Conservation (phyloP, 2,113 vertebrate genomes). For the Larimichthys polyactis region DNA sequence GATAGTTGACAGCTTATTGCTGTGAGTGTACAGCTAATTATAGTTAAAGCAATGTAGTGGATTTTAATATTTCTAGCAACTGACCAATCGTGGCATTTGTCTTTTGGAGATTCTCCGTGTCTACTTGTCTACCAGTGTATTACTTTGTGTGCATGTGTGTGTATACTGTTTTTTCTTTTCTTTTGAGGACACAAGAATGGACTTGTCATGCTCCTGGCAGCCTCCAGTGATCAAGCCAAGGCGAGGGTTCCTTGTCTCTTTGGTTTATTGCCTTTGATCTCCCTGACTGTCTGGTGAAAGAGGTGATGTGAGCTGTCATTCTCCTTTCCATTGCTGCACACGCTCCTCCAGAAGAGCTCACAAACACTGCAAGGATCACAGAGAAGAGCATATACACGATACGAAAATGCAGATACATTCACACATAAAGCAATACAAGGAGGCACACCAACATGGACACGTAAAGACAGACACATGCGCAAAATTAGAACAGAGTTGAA, state of each 20-base stretch:
- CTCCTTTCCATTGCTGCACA: conserved; percentile 18
- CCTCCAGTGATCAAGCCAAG: conserved; percentile 35
- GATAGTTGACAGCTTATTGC: not conserved
- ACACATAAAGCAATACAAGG: conserved; percentile 16
- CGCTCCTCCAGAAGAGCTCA: conserved; percentile 31
- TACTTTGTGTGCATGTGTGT: not conserved
- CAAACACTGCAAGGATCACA: conserved; percentile 43
- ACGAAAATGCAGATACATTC: conserved; percentile 12
- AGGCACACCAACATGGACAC: conserved; percentile 1
- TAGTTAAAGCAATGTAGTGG: not conserved
- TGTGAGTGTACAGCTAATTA: not conserved
- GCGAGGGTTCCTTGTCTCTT: conserved; percentile 11
- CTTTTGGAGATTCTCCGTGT: conserved; percentile 6
- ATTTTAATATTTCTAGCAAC: conserved; percentile 13
- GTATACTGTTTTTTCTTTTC: not conserved
- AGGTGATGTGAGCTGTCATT: conserved; percentile 54
- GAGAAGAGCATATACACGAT: not conserved
- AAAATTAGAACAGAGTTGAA: not conserved
- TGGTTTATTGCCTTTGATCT: conserved; percentile 31
- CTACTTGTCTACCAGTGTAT: not conserved
- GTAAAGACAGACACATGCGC: conserved; percentile 4
- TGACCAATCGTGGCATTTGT: not conserved
- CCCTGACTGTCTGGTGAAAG: conserved; percentile 21
- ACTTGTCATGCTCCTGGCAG: conserved; percentile 68
- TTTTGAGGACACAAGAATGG: conserved; percentile 64